phyloP scores from a whole-genome alignment of 2,797 vertebrate species.

The Octomys mimax region DNA sequence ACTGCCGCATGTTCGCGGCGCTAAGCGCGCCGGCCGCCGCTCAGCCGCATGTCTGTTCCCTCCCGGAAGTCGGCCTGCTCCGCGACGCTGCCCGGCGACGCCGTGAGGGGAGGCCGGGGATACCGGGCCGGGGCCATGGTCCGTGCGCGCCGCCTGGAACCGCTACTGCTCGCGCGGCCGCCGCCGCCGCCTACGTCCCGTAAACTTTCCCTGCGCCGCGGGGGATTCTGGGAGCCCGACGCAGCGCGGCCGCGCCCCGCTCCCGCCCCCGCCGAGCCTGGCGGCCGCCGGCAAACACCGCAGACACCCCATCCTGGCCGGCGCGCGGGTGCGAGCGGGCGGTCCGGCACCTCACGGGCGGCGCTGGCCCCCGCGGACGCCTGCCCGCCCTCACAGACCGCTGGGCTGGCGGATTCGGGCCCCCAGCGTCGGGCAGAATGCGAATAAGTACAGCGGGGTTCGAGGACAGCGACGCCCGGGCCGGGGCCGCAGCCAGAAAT shows the following conservation, averaged over 20 bases:
- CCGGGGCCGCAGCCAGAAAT: neutral
- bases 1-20: conserved; percentile 82
- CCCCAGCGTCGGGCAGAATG: neutral
- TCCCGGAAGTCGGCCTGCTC: conserved; percentile 63
- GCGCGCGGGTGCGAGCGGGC: rapidly evolving
- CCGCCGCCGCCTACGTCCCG: conserved; percentile 65
- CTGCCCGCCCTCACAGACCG: too few relatives aligned
- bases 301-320: neutral
- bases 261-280: neutral
- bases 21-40: conserved; percentile 71
- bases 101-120: neutral
- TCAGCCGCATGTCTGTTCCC: conserved; percentile 42
- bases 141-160: conserved; percentile 40
- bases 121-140: conserved; percentile 68
- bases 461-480: neutral
- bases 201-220: conserved; percentile 77
- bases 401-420: neutral
- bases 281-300: neutral
- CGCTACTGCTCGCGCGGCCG: conserved; percentile 29
- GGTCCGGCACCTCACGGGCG: rapidly evolving
- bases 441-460: neutral
- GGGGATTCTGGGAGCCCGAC: conserved; percentile 78
- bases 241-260: conserved; percentile 63
- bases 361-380: neutral
- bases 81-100: conserved; percentile 26